These are phyloP conservation scores for Nibea albiflora DNA, from an alignment of 2,113 vertebrate species.

Conservation along the genomic window DNA sequence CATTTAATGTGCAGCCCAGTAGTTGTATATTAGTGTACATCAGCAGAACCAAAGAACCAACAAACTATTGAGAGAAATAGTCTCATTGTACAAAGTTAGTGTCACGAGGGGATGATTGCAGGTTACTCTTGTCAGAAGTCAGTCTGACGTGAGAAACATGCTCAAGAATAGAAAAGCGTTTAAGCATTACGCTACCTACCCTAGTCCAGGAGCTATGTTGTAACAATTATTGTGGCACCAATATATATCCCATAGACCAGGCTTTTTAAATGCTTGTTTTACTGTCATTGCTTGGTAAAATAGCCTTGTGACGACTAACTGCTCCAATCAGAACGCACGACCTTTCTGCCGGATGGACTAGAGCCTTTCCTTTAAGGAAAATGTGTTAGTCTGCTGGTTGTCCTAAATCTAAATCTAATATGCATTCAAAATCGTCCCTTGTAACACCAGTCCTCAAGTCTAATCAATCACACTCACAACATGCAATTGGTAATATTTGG, in stretches of 20 bases:
- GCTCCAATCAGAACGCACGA: not conserved
- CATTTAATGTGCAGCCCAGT: no score
- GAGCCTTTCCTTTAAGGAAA: not conserved
- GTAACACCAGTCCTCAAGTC: not conserved
- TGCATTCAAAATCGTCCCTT: not conserved
- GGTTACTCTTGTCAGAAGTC: no score
- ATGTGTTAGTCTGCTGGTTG: not conserved
- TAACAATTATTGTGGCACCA: not conserved
- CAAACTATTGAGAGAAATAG: not conserved
- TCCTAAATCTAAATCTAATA: not conserved
- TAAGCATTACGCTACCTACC: no score
- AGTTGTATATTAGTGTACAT: not conserved
- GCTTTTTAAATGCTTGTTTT: not conserved
- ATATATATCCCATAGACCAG: not conserved
- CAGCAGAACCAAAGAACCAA: not conserved
- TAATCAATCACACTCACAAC: not conserved
- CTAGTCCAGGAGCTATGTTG: not conserved
- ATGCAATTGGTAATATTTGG: constrained; percentile 30
- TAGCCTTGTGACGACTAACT: not conserved
- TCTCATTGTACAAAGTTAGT: not conserved
- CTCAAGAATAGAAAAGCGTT: not conserved
- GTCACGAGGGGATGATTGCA: not conserved
- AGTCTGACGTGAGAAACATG: not conserved
- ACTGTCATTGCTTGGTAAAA: not conserved
- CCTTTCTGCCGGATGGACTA: not conserved